Base-by-base conservation (phyloP, 2,797 vertebrate species). In the Lacerta agilis region DNA sequence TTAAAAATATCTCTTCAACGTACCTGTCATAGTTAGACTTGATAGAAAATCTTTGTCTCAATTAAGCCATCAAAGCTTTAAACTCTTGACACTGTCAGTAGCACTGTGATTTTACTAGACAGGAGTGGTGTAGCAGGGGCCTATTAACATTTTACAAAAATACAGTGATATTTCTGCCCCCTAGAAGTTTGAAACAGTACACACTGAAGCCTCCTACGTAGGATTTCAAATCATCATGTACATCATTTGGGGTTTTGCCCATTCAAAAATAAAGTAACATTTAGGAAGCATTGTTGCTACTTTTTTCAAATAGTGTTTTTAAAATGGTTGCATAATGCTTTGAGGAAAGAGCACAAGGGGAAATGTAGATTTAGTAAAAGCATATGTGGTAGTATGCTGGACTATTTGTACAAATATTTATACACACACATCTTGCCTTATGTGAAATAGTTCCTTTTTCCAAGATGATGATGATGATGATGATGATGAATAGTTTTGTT, bases 1-100 rank as follows among this genome's bases (percentile, higher is more conserved):
- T 79, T 83, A 55, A 41, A 83, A 88, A 83, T 55, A 69, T 23
- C 27, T 55, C 78, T 71, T 83, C 36, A 83, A 71, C 20, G 43
- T 86, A 29, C 7, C 64, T 86, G 71, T 78, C 45, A 72, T 41
- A 86, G 71, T 86, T 81, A 55, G 33, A 86, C 45, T 41, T 82
- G 9, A 77, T 77, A 71, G 64, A 86, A 58, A 89, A 69, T 41
- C 8, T 25, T 13, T 80, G 33, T 55, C 13, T 33, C 36, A 82
- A 18, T 86, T 81, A 82, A 89, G 33, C 69, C 45, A 82, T 86
- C 73, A 82, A 82, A 81, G 25, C 27, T 69, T 86, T 86, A 89
- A 67, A 83, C 36, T 82, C 79, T 89, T 89, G 33, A 86, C 43
- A 69, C 49, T 77, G 79, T 58, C 79, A 82, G 33, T 38, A 82